Percentiles rank a stretch among this genome's conserved stretches.
Evolutionary conservation across 2,888 invertebrate species (phyloP).

Genomic region (Pelosia muscerda): DNA sequence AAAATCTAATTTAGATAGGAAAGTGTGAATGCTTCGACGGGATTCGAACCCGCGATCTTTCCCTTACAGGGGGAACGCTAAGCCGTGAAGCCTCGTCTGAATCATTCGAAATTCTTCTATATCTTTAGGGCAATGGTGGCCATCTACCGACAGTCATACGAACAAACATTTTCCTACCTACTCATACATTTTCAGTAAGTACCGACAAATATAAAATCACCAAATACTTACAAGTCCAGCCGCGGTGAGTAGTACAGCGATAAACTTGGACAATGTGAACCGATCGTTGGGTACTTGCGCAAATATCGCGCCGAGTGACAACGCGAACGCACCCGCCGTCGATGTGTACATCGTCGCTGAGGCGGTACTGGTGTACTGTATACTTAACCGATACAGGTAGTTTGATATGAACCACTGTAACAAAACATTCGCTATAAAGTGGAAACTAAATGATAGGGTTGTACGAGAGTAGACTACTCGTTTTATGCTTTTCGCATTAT

Average conservation of each 20-base stretch:
- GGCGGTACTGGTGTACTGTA: conserved; percentile 93
- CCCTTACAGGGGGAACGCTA: no score
- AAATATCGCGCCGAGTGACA: conserved; percentile 94
- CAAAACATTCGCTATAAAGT: conserved; percentile 21
- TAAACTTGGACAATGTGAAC: conserved; percentile 94
- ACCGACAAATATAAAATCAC: no score
- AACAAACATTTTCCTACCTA: no score
- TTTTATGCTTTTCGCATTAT: not conserved
- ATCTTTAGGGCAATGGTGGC: no score
- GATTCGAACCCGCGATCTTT: no score
- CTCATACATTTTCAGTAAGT: no score
- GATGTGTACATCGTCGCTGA: conserved; percentile 96
- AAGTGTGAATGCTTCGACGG: no score
- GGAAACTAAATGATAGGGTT: no score
- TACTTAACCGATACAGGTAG: conserved; percentile 96
- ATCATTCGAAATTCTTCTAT: no score
- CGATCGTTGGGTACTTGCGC: conserved; percentile 93
- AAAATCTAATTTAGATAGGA: no score
- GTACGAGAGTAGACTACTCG: not conserved
- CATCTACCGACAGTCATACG: no score
- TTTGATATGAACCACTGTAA: conserved; percentile 98
- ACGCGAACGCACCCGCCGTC: conserved; percentile 95
- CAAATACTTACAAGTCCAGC: conserved; percentile 90
- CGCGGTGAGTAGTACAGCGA: conserved; percentile 93
- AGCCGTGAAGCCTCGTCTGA: no score